Evolutionary conservation across 2,888 invertebrate genomes (phyloP), one percentile per base, ranked within the genome.

Genomic region (Serrognathus titanus): DNA sequence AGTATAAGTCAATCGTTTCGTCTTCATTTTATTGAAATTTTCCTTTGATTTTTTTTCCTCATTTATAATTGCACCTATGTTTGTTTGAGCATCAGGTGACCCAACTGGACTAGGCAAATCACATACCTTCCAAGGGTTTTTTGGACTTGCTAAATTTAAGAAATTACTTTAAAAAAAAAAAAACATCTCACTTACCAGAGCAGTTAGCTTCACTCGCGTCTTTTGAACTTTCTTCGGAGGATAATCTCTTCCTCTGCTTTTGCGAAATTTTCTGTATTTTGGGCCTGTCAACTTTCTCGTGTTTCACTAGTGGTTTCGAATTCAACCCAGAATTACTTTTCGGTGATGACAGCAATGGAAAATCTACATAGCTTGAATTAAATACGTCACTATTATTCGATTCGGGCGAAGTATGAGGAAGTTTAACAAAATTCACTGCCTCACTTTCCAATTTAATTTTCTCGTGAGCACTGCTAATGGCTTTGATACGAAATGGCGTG

Each of bases 11-110:
- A 93, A 79, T 0, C 89, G 85, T 73, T 92, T 92, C 6, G 86
- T 86, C 71, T 84, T 85, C 66, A 88, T 85, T 70, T 87, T 86
- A 1, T 85, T 83, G 61, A 83, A 83, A 68, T 88, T 86, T 62
- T 88, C 88, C 60, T 85, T 86, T 69, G 88, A 88, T 53, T 87
- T 85, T 65, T 81, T 83, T 74, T 92, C 91, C 65, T 88, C 88
- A 10, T 84, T 85, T 51, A 92, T 79, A 60, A 92, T 92, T 60
- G 85, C 75, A 59, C 83, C 65, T 61, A 80, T 78, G 48, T 71
- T 62, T 16, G 62, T 57, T 53, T 50, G 36, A 69, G 72, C 20
- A 24, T 64, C 60, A 31, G 59, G 59, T 35, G 63, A 63, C 16
- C 54, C 58, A 37, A 63, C 40, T 6, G 69, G 67, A 56, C 60